Evolutionary conservation across 2,888 invertebrate species (phyloP).

Genomic region (Polyommatus icarus): DNA sequence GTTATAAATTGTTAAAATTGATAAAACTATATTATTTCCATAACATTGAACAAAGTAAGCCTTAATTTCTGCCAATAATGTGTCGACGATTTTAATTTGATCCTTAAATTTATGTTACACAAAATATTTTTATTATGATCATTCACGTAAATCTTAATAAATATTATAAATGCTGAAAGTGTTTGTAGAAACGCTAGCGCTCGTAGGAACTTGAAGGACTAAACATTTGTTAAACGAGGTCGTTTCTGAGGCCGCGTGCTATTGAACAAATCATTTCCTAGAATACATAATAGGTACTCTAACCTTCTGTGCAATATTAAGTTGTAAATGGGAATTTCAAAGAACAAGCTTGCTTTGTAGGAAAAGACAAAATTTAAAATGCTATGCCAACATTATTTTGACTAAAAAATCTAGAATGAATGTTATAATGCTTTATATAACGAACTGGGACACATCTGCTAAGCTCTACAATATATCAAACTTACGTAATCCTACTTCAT

Average conservation of each 20-base stretch:
- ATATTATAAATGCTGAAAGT: neutral
- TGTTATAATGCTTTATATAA: neutral
- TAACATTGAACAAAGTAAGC: neutral
- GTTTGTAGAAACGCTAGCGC: slow-evolving; percentile 3
- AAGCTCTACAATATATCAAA: slow-evolving; percentile 21
- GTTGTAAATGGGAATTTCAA: neutral
- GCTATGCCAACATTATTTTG: neutral
- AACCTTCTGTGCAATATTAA: slow-evolving; percentile 17
- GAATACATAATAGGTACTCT: slow-evolving; percentile 24
- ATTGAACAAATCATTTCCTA: slow-evolving; percentile 36
- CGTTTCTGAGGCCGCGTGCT: slow-evolving; percentile 36
- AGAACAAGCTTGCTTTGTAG: neutral
- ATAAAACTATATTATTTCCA: neutral
- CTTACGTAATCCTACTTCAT: slow-evolving; percentile 8
- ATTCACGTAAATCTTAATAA: neutral
- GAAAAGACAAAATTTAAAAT: neutral
- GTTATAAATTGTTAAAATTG: neutral
- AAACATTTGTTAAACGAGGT: slow-evolving; percentile 38
- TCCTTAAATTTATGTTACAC: no score
- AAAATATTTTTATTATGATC: neutral
- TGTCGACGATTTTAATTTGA: no score
- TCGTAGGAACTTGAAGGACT: slow-evolving; percentile 33
- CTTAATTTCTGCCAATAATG: no score
- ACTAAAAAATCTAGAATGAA: neutral
- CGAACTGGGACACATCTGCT: slow-evolving; percentile 20